Base-by-base conservation (phyloP, 1,140 invertebrate genomes). In the Drosophila murphyi region DNA sequence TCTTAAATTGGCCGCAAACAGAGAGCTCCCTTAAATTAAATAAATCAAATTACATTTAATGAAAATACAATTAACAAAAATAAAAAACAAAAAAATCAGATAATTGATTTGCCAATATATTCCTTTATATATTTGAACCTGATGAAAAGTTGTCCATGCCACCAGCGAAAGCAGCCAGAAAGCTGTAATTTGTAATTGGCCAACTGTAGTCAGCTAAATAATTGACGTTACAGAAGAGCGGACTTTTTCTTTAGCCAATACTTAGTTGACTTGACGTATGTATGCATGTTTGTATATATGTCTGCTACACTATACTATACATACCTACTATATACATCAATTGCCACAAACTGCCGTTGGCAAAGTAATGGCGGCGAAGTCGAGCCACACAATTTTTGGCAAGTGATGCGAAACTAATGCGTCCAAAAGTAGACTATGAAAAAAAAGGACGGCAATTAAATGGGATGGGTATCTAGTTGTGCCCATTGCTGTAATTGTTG, bases 101-200 rank as follows among this genome's bases (percentile, higher is more conserved):
- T 82, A 78, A 87, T 87, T 88, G 80, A 88, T 88, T 88, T 83
- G 68, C 67, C 83, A 88, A 88, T 83, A 80, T 80, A 83, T 76
- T 74, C 68, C 45, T 63, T 59, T 72, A 65, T 72, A 65, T 57
- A 52, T 50, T 55, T 61, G 50, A 60, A 51, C 45, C 54, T 31
- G 61, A 60, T 76, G 55, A 72, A 76, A 76, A 72, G 41, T 64
- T 55, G 50, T 20, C 12, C 45, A 34, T 50, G n/a, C 34, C 29
- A 35, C 39, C 12, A 10, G 29, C n/a, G 29, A 34, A 28, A 54
- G 52, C 29, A 52, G 43, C 43, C 5, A 54, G 37, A 29, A 74
- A 70, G 60, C 85, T 89, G 80, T 80, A 88, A 83, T 88, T 88
- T 89, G 77, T 80, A 80, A 88, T 75, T 60, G 83, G 72, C 77